Evolutionary conservation across 2,888 invertebrate species (phyloP).

Genomic region (Brachynemurus nebulosus): DNA sequence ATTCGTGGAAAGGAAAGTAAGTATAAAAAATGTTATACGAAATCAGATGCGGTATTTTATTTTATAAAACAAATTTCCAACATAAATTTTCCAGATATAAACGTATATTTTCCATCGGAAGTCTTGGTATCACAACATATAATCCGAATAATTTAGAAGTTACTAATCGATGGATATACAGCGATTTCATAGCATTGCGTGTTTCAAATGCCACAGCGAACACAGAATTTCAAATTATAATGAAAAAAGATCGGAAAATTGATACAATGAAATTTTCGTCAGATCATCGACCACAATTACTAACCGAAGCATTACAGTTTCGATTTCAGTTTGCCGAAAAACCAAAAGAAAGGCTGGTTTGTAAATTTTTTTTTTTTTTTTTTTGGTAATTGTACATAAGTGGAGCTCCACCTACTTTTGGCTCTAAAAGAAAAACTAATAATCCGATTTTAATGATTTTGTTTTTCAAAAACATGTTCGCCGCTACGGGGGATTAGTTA

Average conservation of each 20-base stretch:
- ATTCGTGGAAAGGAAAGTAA: conserved; percentile 97
- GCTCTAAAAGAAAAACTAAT: too few species aligned
- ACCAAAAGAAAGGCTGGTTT: conserved; percentile 62
- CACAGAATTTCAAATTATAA: conserved; percentile 60
- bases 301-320: conserved; percentile 80
- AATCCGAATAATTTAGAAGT: conserved; percentile 81
- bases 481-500: too few species aligned
- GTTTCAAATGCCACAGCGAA: conserved; percentile 21
- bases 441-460: too few species aligned
- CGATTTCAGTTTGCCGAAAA: conserved; percentile 68
- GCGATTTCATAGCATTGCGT: conserved; percentile 50
- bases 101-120: conserved; percentile 91
- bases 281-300: conserved; percentile 81
- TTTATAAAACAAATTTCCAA: not conserved
- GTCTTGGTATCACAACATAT: conserved; percentile 91
- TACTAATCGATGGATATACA: conserved; percentile 87
- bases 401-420: too few species aligned
- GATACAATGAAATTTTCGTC: conserved; percentile 95
- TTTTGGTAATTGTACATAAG: too few species aligned
- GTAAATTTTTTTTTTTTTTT: conserved; percentile 4
- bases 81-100: conserved; percentile 56
- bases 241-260: conserved; percentile 79
- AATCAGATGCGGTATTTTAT: too few species aligned
- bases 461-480: too few species aligned
- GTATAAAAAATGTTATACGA: conserved; percentile 24